Base-by-base conservation (phyloP, 1,140 invertebrate species). In the Pseudomyrmex pallidus region DNA sequence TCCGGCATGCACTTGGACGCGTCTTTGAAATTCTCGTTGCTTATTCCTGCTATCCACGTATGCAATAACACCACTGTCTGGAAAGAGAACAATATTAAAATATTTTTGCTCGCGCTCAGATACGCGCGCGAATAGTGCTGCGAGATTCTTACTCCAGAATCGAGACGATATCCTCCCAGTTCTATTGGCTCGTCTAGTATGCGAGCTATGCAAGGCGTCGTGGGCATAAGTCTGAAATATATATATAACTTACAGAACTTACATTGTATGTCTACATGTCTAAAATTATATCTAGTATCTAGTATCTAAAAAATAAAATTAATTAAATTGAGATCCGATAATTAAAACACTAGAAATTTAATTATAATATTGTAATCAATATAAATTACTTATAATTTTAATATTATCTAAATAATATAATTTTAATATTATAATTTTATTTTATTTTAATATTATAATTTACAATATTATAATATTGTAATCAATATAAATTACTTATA, bases 11-110 rank as follows among this genome's bases (percentile, higher is more conserved):
- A 99, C 78, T 96, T 94, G 52, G 95, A 92, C 3, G 98, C 96
- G 63, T 97, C 94, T 82, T 95, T 95, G 93, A 97, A 99, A 93
- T 98, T 97, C 59, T 95, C 93, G n/a, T 97, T 96, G 25, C 96
- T 95, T 70, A 96, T 94, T 88, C 97, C 98, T 1, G 98, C 97
- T 15, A 98, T 95, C 93, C 96, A 97, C 1, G 97, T 98, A 87
- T 99, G 97, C 54, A 97, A 96, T 46, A 98, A 94, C 2, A 99
- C 96, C 2, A 98, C 96, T 1, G 97, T 98, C 97, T 98, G 90
- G 0, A 95, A 92, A 70, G 61, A 9, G n/a, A 76, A 52, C 54
- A 17, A 9, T 22, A 64, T 9, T 1, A 44, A 20, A 7, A 25
- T 52, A 76, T 25, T 46, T 46, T 13, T 13, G 12, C 9, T 52